Base-by-base conservation (phyloP, 2,888 invertebrate genomes). In the Colostygia pectinataria region DNA sequence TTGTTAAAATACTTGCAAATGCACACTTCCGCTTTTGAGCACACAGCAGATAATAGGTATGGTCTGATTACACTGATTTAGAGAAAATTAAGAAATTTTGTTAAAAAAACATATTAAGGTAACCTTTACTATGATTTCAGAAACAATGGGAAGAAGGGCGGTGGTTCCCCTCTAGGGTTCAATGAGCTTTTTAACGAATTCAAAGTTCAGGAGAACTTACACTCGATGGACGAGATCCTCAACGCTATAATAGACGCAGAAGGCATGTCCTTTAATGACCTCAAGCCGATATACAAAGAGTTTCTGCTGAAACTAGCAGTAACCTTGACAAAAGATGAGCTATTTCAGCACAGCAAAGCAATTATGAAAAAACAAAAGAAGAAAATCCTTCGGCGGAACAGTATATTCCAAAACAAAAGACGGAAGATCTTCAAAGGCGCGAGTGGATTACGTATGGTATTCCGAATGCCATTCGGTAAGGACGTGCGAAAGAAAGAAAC, bases 231-330 rank as follows among this genome's bases (percentile, higher is more conserved):
- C 74, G 96, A 96, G 68, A 96, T 96, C 66, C 91, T 97, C 38
- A 95, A 94, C 68, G 95, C 95, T 71, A 97, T 97, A 74, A 96
- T 97, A 66, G 96, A 97, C 80, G 94, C 96, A 24, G 96, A 97
- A 77, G 97, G 97, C 51, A 97, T 97, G 97, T 96, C 96, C 44
- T 97, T 97, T 80, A 97, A 97, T 85, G 97, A 97, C 71, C 91
- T 97, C 53, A 97, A 97, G 78, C 97, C 97, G 31, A 95, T 97
- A 55, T 97, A 97, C 77, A 96, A 97, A 78, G 97, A 97, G 83
- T 96, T 97, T 73, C 88, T 97, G 36, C 82, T 97, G 25, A 97
- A 97, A 82, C 84, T 97, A 56, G 96, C 97, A 1, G 94, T 97
- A 0, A 97, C 97, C 0, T 83, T 97, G 50, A 97, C 97, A n/a